Evolutionary conservation across 1,140 invertebrate species (phyloP), one percentile per base, ranked within the genome.

Genomic region (Bombus turneri): DNA sequence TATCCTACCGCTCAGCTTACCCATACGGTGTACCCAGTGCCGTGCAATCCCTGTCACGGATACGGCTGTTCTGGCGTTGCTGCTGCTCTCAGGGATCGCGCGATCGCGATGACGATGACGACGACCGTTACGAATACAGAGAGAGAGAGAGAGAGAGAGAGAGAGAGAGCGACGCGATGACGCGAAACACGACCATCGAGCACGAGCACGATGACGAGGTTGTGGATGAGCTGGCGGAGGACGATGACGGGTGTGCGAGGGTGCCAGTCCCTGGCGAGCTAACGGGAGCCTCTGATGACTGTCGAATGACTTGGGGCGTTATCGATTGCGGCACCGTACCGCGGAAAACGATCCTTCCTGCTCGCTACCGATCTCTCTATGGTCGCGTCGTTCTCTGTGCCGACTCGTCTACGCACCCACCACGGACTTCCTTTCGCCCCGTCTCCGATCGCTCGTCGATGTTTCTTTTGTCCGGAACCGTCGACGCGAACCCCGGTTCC

Each of bases 281-380:
- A 83, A 86, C 75, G 89, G 86, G 91, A 87, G 83, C 90, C 90
- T 83, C 82, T 94, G 94, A 95, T 94, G 94, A 95, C 93, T 93
- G 90, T 89, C 92, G 92, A 94, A 95, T 95, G 92, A 95, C 94
- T 95, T 83, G 91, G 91, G 94, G 94, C 94, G 91, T 91, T 95
- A 95, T 95, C 89, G 93, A 94, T 93, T 93, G 90, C 91, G 76
- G 73, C 87, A 34, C 88, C 87, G 90, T 93, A 91, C 81, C 87
- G 78, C 86, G 73, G 85, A 57, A 78, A 78, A 78, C 47, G 69
- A 69, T 81, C 72, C 64, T 57, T 66, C 78, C 81, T 69, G 78
- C 62, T 43, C 28, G 69, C 69, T 47, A 31, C 66, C 68, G 68
- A 39, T 71, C 12, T 72, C 28, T 39, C 37, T 10, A 25, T 18